Evolutionary conservation across 2,888 invertebrate species (phyloP), one percentile per base, ranked within the genome.

Genomic region (Lasioglossum vierecki): DNA sequence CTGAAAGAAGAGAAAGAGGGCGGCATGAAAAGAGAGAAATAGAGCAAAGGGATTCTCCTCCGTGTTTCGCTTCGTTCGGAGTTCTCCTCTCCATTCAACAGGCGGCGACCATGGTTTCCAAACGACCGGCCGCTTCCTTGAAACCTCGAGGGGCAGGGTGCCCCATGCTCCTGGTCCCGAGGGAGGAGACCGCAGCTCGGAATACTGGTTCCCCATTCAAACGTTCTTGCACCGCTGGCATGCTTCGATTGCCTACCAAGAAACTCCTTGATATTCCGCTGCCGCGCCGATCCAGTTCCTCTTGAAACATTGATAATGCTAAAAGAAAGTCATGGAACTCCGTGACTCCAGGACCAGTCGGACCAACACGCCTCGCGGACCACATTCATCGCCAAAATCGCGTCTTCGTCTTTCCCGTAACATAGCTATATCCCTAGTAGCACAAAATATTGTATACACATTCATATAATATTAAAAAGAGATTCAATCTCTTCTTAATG

Each of bases 161-260:
- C 88, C 87, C 86, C 86, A 89, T 89, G 88, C 87, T 86, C 57
- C 79, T 84, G 87, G 84, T 90, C 77, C 72, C 82, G 79, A 83
- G 57, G 60, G 70, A 78, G 88, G 70, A 78, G 88, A 84, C 74
- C 53, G 82, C 79, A 68, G 76, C 80, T 57, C 44, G 85, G 85
- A 88, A 86, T 88, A 88, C 88, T 88, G 87, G 87, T 88, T 88
- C 80, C 85, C 88, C 93, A 93, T 93, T 93, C 93, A 93, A 91
- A 89, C 83, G 89, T 93, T 93, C 93, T 92, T 91, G 89, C 88
- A 82, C 85, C 88, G 86, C 84, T 82, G 87, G 82, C 84, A 82
- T 86, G 89, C 83, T 90, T 82, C 83, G 83, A 79, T 83, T 76
- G 68, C 66, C 78, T 82, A 70, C 77, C 75, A 89, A 88, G 84